These are phyloP conservation scores for Drosophila ustulata DNA, from an alignment of 2,888 invertebrate species.

Conservation along the genomic window DNA sequence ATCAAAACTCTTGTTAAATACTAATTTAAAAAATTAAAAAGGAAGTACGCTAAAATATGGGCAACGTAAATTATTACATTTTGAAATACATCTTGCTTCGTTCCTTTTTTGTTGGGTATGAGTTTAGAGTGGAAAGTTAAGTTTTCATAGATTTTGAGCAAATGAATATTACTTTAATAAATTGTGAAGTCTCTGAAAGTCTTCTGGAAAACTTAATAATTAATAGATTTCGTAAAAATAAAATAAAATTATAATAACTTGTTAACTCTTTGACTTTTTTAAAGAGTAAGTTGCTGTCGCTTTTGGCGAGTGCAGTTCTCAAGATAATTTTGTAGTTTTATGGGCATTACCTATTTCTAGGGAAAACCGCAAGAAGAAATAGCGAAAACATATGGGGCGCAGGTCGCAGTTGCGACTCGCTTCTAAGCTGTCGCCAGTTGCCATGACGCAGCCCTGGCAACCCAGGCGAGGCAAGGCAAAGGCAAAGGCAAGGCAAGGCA, in stretches of 20 bases:
- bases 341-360: constrained; percentile 2
- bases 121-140: too few relatives aligned
- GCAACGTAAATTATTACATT: too few relatives aligned
- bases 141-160: too few relatives aligned
- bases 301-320: not conserved
- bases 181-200: too few relatives aligned
- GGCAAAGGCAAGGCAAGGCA: constrained; percentile 52
- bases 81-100: too few relatives aligned
- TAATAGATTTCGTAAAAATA: too few relatives aligned
- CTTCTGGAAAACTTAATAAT: too few relatives aligned
- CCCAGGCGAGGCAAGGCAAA: constrained; percentile 47
- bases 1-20: too few relatives aligned
- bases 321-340: constrained; percentile 2
- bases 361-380: constrained; percentile 14
- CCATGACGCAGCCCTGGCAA: constrained; percentile 65
- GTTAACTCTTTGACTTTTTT: not conserved
- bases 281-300: not conserved
- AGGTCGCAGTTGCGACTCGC: constrained; percentile 7
- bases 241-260: not conserved
- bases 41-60: too few relatives aligned
- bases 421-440: constrained; percentile 33
- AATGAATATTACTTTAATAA: too few relatives aligned
- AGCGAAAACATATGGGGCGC: constrained; percentile 3
- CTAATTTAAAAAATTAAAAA: too few relatives aligned
- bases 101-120: too few relatives aligned